A percentile compares a stretch with the other conserved stretches of the same genome.
phyloP scores from a whole-genome alignment of 2,797 vertebrate genomes.

The Botia kubotai region DNA sequence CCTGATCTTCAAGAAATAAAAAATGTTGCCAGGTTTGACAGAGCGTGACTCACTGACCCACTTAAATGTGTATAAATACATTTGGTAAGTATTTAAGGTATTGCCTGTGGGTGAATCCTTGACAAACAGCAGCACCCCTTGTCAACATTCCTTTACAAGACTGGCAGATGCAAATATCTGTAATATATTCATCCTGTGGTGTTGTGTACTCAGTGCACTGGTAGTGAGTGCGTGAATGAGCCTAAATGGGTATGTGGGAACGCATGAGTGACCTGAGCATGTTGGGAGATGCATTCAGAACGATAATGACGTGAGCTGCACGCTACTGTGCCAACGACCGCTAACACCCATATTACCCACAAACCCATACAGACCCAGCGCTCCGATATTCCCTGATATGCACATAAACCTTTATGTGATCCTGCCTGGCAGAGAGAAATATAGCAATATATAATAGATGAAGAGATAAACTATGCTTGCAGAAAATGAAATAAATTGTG shows the following conservation, averaged over 20 bases:
- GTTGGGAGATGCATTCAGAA: conserved; percentile 67
- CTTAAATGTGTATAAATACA: conserved; percentile 1
- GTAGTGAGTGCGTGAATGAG: not conserved
- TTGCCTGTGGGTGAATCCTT: not conserved
- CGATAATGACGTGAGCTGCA: conserved; percentile 70
- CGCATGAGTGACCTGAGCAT: conserved; percentile 41
- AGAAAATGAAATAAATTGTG: conserved; percentile 51
- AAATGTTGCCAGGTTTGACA: conserved; percentile 60
- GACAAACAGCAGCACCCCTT: not conserved
- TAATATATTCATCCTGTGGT: conserved; percentile 33
- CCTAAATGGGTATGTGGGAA: conserved; percentile 38
- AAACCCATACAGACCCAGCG: conserved; percentile 30
- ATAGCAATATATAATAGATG: conserved; percentile 65
- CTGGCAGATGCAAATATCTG: conserved; percentile 28
- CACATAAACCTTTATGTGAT: conserved; percentile 56
- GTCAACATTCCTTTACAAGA: conserved; percentile 16
- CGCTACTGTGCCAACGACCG: conserved; percentile 57
- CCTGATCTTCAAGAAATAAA: not conserved
- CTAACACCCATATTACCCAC: conserved; percentile 30
- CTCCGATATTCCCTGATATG: conserved; percentile 39
- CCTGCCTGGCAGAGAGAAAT: conserved; percentile 51
- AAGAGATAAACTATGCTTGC: conserved; percentile 61
- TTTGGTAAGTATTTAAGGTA: not conserved
- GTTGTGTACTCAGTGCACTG: not conserved
- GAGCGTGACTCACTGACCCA: conserved; percentile 7